Evolutionary conservation across 2,797 vertebrate genomes (phyloP), one percentile per base, ranked within the genome.

Genomic region (Clarias platycephalus): DNA sequence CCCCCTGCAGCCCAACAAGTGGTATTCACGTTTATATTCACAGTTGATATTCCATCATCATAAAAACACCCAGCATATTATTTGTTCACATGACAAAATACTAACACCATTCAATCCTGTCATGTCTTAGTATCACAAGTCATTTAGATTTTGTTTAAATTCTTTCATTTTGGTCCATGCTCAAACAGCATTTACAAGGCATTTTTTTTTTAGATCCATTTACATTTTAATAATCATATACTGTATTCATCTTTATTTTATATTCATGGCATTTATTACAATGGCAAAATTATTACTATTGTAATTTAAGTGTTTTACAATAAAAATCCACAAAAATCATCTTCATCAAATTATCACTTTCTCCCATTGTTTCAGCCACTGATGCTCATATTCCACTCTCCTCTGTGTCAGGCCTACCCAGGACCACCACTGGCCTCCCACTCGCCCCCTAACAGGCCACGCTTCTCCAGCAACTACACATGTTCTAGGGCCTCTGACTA

Each of bases 361-460:
- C 67, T 85, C 20, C 58, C 57, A 55, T 76, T 72, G 66, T 87
- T 58, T 82, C 55, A 70, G 64, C 64, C 74, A 74, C 75, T 81
- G 24, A 84, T 49, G 82, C 71, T 89, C 58, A 89, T 74, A 80
- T 86, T 90, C 77, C 87, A 89, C 78, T 94, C 86, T 94, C 90
- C 90, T 93, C 93, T 94, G 86, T 93, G 92, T 93, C 94, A 93
- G 83, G 91, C 90, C 85, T 86, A 91, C 91, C 86, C 92, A 71
- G 92, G 92, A 92, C 88, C 89, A 90, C 86, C 87, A 89, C 90
- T 88, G 86, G 64, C 88, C 91, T 88, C 91, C 82, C 79, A 34
- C 53, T 75, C 78, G 8, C 55, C 57, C 64, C 55, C 62, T 80
- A 76, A 87, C 77, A 53, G 72, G 90, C 76, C 91, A 86, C 86